phyloP scores from a whole-genome alignment of 2,113 vertebrate species.

The Gopherus flavomarginatus region DNA sequence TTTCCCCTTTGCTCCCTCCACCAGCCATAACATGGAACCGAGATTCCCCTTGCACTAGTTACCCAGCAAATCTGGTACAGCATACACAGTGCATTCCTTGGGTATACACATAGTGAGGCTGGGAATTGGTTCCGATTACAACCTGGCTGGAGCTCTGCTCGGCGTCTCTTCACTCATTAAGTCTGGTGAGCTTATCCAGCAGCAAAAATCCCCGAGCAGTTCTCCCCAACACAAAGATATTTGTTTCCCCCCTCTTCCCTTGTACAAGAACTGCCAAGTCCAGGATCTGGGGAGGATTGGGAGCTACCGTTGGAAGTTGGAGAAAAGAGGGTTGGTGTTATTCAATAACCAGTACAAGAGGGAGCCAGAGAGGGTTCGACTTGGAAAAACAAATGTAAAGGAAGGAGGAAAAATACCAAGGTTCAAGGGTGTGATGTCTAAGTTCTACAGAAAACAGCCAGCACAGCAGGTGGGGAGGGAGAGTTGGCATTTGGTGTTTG shows the following conservation, averaged over 20 bases:
- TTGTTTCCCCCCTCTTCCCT: neutral
- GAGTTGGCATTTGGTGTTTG: neutral
- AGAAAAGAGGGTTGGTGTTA: conserved; percentile 29
- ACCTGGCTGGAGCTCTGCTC: neutral
- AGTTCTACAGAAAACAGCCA: conserved; percentile 57
- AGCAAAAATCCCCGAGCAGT: neutral
- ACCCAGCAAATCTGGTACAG: neutral
- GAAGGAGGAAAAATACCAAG: neutral
- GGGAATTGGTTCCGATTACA: fast-evolving
- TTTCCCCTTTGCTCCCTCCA: neutral
- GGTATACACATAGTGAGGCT: neutral
- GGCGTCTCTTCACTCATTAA: neutral
- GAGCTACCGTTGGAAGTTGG: conserved; percentile 14
- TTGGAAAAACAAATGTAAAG: conserved; percentile 40
- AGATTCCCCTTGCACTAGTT: fast-evolving
- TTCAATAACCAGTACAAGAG: conserved; percentile 27
- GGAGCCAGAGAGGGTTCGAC: conserved; percentile 16
- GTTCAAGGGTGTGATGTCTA: conserved; percentile 22
- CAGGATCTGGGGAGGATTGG: conserved; percentile 31
- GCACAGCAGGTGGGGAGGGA: conserved; percentile 7
- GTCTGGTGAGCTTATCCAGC: neutral
- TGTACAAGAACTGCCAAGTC: conserved; percentile 7
- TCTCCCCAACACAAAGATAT: neutral
- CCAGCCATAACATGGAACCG: neutral
- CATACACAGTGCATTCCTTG: neutral